Evolutionary conservation across 2,113 vertebrate species (phyloP).

Genomic region (Cyanocitta stelleri): DNA sequence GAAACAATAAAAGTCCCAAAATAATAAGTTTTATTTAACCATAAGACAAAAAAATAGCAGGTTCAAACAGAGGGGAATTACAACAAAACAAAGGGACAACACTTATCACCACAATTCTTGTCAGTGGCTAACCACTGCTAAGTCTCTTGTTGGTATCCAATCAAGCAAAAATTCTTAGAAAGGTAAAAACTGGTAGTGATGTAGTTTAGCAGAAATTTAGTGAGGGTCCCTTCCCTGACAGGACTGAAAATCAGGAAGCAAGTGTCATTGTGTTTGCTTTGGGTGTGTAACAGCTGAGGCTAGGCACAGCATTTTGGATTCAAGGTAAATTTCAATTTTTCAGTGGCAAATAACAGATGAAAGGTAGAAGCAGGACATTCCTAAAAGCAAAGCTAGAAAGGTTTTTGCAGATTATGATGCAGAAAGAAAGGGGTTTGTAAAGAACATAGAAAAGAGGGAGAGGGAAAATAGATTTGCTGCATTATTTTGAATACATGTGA

Average conservation of each 20-base stretch:
- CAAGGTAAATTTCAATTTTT: neutral
- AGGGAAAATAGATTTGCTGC: neutral
- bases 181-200: neutral
- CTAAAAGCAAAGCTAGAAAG: neutral
- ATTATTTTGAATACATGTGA: neutral
- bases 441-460: neutral
- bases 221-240: neutral
- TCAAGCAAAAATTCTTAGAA: neutral
- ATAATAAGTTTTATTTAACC: neutral
- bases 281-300: neutral
- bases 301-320: neutral
- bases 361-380: neutral
- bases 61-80: neutral
- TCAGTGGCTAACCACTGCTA: neutral
- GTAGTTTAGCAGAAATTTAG: neutral
- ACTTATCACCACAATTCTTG: neutral
- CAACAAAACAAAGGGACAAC: neutral
- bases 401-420: neutral
- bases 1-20: neutral
- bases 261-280: neutral
- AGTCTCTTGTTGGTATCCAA: neutral
- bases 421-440: neutral
- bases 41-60: neutral
- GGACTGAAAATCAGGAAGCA: neutral
- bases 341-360: neutral